These are phyloP conservation scores for Calycopis cecrops DNA, from an alignment of 1,140 invertebrate species.

Conservation along the genomic window DNA sequence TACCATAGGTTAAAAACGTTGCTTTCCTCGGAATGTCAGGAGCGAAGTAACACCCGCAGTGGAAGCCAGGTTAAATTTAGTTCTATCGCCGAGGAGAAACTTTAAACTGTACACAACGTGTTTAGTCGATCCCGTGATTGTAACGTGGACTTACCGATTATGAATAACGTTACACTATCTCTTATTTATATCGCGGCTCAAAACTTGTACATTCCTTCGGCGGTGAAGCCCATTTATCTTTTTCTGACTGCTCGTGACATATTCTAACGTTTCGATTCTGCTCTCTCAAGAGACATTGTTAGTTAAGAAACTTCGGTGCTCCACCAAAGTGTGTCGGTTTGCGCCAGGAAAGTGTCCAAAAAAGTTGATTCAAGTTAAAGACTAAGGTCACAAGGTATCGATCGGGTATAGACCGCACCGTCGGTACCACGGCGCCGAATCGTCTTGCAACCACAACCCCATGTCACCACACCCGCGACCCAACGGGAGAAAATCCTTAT, in stretches of 20 bases:
- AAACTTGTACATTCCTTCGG: background rate
- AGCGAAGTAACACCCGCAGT: constrained; percentile 24
- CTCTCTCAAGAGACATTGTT: background rate
- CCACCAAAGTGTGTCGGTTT: background rate
- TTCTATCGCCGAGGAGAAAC: constrained; percentile 33
- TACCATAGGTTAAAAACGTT: constrained; percentile 16
- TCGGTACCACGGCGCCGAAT: constrained; percentile 33
- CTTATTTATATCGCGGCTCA: background rate
- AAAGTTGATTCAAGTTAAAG: constrained; percentile 31
- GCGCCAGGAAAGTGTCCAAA: constrained; percentile 20
- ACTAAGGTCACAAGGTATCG: constrained; percentile 56
- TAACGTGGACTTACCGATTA: constrained; percentile 11
- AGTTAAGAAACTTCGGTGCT: background rate
- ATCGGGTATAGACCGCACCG: constrained; percentile 47
- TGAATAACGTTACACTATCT: constrained; percentile 6
- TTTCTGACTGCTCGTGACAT: no score
- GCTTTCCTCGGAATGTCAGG: constrained; percentile 29
- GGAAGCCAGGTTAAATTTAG: constrained; percentile 35
- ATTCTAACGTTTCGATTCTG: background rate
- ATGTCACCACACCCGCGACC: constrained; percentile 18
- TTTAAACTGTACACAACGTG: constrained; percentile 32
- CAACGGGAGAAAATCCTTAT: constrained; percentile 15
- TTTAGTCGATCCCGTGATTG: constrained; percentile 29
- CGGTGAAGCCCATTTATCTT: background rate
- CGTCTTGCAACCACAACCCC: constrained; percentile 22